Conservation (phyloP, 2,797 vertebrate species). For the Chiloscyllium punctatum region DNA sequence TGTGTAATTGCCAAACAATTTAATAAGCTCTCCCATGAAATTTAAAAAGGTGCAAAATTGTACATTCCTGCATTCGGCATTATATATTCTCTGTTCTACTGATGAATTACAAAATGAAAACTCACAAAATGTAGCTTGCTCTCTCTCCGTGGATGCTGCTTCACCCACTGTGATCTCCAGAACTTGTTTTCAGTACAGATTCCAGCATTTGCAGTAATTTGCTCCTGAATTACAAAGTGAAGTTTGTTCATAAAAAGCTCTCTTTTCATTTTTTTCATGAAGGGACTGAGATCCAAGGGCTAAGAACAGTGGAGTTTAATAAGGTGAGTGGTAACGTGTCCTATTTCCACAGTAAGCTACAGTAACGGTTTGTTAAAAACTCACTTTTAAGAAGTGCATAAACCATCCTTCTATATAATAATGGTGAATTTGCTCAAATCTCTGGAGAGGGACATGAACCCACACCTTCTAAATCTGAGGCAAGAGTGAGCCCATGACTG, state of each 20-base stretch:
- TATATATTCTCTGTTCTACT: neutral
- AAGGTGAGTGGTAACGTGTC: constrained; percentile 61
- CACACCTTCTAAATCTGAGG: neutral
- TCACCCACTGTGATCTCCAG: no score
- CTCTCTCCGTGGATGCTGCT: no score
- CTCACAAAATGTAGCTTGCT: neutral
- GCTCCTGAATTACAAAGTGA: neutral
- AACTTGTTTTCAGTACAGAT: no score
- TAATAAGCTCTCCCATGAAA: neutral
- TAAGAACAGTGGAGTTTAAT: constrained; percentile 81
- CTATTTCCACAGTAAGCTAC: neutral
- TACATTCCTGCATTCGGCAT: neutral
- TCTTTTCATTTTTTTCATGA: constrained; percentile 46
- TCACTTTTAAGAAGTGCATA: neutral
- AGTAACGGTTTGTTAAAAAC: neutral
- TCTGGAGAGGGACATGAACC: neutral
- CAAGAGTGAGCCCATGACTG: neutral
- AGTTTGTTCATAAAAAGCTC: neutral
- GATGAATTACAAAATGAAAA: neutral
- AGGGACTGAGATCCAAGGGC: constrained; percentile 72
- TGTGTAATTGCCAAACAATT: neutral
- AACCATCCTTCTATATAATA: neutral
- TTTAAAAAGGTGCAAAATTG: neutral
- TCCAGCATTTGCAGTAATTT: no score
- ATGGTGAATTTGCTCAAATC: neutral